phyloP scores from a whole-genome alignment of 2,797 vertebrate species.

The Mus spretus region DNA sequence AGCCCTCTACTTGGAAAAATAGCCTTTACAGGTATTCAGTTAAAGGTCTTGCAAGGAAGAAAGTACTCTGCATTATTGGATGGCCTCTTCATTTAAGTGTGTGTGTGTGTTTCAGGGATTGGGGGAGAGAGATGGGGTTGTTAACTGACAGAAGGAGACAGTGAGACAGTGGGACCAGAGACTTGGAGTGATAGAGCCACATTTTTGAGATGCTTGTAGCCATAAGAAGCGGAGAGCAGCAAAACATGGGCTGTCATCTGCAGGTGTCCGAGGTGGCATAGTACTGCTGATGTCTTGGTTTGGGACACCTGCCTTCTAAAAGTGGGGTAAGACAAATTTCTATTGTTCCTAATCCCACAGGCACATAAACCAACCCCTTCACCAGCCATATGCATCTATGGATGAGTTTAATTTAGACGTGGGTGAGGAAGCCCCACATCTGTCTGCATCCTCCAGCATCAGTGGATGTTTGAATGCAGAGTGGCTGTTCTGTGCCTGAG shows the following conservation, averaged over 20 bases:
- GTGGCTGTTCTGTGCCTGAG: not conserved
- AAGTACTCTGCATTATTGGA: not conserved
- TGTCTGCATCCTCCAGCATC: not conserved
- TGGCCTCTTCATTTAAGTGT: not conserved
- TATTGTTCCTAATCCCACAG: not conserved
- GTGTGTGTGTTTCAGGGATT: not conserved
- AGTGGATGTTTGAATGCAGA: not conserved
- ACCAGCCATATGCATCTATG: not conserved
- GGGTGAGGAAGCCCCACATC: not conserved
- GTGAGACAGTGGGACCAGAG: not conserved
- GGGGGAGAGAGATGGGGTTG: not conserved
- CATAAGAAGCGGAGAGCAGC: not conserved
- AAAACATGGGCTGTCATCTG: accelerated
- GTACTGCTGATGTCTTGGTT: not conserved
- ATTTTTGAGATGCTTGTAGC: not conserved
- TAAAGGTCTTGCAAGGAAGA: not conserved
- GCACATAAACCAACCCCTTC: not conserved
- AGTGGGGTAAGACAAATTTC: not conserved
- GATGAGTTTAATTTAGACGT: not conserved
- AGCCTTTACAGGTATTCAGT: not conserved
- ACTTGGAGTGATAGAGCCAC: not conserved
- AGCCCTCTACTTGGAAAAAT: not conserved
- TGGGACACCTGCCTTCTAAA: not conserved
- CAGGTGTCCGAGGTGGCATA: not conserved
- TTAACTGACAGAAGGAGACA: not conserved